These are phyloP conservation scores for Corvus cornix DNA, from an alignment of 2,113 vertebrate species.

Conservation along the genomic window DNA sequence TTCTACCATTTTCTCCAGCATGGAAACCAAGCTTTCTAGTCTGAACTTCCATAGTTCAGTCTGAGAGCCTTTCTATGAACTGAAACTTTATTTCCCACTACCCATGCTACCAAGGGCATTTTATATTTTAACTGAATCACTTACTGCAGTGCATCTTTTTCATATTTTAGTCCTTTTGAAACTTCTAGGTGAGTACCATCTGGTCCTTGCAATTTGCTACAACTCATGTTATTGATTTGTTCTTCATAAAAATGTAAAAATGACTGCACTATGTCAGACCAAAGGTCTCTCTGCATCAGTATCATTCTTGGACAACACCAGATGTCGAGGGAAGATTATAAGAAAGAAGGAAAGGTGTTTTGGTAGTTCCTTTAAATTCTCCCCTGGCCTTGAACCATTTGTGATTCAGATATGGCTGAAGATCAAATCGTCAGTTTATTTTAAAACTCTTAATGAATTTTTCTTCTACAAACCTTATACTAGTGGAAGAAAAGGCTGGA, in stretches of 20 bases:
- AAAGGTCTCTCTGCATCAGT: not conserved
- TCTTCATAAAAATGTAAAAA: conserved; percentile 42
- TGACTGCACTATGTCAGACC: not conserved
- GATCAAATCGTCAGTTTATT: not conserved
- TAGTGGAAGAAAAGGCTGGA: not conserved
- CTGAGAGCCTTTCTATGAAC: not conserved
- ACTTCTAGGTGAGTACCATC: conserved; percentile 37
- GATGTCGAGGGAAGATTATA: conserved; percentile 7
- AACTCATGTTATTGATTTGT: conserved; percentile 49
- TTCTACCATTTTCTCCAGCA: not conserved
- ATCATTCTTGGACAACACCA: not conserved
- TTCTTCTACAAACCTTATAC: not conserved
- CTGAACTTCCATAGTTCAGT: not conserved
- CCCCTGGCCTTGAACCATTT: not conserved
- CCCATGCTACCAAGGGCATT: not conserved
- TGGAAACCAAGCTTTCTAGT: not conserved
- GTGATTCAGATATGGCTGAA: not conserved
- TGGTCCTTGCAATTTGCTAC: conserved; percentile 35
- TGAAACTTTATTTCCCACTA: not conserved
- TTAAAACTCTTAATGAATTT: not conserved
- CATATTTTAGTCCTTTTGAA: conserved; percentile 37
- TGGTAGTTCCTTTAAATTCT: not conserved
- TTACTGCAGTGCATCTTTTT: conserved; percentile 27
- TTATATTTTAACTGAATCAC: not conserved
- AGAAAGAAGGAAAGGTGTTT: not conserved